These are phyloP conservation scores for Mustelus asterias DNA, from an alignment of 2,113 vertebrate genomes.

Conservation along the genomic window DNA sequence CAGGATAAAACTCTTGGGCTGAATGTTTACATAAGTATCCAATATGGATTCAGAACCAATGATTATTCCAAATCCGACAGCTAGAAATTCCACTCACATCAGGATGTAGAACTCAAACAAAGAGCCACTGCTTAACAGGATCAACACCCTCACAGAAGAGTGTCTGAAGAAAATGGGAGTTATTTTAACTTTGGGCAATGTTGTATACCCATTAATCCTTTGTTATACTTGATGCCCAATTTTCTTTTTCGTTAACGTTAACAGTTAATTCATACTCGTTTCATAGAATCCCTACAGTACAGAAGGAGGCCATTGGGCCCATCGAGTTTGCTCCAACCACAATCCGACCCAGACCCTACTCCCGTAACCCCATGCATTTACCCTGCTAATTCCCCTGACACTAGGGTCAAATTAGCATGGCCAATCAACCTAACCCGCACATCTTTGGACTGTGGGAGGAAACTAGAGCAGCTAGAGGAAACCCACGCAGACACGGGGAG, in stretches of 20 bases:
- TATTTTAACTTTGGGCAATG: background rate
- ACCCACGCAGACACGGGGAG: no score
- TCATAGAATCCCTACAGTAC: background rate
- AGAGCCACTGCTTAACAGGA: background rate
- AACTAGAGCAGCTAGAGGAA: no score
- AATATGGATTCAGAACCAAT: background rate
- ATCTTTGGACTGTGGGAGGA: no score
- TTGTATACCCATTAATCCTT: background rate
- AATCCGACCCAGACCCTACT: no score
- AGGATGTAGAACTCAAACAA: background rate
- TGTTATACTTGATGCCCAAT: background rate
- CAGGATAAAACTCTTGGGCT: background rate
- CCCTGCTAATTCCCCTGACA: no score
- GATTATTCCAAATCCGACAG: background rate
- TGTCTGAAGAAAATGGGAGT: background rate
- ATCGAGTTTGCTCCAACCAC: no score
- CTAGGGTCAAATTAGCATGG: no score
- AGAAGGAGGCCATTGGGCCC: no score
- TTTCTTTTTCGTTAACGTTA: background rate
- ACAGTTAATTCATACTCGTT: background rate
- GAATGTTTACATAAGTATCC: background rate
- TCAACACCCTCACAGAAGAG: background rate
- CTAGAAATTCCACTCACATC: background rate
- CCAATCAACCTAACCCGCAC: no score
- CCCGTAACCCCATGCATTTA: no score